phyloP scores from a whole-genome alignment of 2,797 vertebrate species.

The Hypotaenidia okinawae region DNA sequence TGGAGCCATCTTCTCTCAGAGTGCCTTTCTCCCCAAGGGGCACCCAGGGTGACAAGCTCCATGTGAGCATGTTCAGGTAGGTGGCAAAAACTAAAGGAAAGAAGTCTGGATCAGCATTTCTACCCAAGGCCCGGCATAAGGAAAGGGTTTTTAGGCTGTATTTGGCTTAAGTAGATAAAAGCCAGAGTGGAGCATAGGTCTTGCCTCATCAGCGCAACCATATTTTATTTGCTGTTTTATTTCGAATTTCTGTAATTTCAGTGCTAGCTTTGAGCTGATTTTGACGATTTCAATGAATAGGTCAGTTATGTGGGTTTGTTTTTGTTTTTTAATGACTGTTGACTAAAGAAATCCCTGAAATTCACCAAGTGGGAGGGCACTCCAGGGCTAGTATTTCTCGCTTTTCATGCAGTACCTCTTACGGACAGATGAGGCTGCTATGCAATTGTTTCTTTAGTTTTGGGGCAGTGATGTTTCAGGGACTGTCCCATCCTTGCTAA shows the following conservation, averaged over 20 bases:
- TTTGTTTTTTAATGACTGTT: not conserved
- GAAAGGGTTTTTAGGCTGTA: not conserved
- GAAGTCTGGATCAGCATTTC: not conserved
- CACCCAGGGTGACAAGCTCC: fast-evolving
- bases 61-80: fast-evolving
- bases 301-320: not conserved
- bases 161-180: not conserved
- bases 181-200: not conserved
- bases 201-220: not conserved
- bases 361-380: not conserved
- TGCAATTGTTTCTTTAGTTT: not conserved
- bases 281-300: not conserved
- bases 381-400: not conserved
- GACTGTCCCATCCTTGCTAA: not conserved
- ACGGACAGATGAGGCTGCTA: constrained; percentile 30
- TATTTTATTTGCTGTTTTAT: not conserved
- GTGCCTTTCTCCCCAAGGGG: fast-evolving
- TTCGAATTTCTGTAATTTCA: not conserved
- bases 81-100: not conserved
- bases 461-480: not conserved
- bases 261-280: not conserved
- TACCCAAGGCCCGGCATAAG: not conserved
- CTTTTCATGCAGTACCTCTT: constrained; percentile 7
- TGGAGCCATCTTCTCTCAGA: not conserved
- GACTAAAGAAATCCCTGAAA: fast-evolving